A percentile compares a stretch with the other conserved stretches of the same genome.
Evolutionary conservation across 2,888 invertebrate genomes (phyloP).

Genomic region (Mechanitis messenoides): DNA sequence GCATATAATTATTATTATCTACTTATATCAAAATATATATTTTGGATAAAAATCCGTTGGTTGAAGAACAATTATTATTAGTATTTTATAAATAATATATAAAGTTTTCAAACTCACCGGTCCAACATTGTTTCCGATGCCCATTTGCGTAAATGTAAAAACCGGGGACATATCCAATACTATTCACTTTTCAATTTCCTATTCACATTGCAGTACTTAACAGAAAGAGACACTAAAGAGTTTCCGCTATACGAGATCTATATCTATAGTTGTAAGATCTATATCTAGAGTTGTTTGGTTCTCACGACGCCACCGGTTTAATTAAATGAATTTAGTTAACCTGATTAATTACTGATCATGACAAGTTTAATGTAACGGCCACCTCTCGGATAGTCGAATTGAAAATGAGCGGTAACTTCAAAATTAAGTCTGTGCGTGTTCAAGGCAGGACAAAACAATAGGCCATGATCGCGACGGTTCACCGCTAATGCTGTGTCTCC

Average conservation of each 20-base stretch:
- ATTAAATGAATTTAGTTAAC: conserved; percentile 61
- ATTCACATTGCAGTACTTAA: conserved; percentile 29
- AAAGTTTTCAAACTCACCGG: conserved; percentile 17
- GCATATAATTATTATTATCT: too few relatives aligned
- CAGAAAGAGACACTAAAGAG: conserved; percentile 56
- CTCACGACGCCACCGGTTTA: conserved; percentile 57
- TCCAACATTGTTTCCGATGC: conserved; percentile 16
- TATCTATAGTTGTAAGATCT: conserved; percentile 70
- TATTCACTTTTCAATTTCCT: conserved; percentile 7
- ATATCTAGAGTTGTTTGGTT: conserved; percentile 66
- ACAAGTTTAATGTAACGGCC: conserved; percentile 31
- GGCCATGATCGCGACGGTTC: conserved; percentile 56
- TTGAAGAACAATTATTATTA: too few relatives aligned
- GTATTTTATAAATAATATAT: too few relatives aligned
- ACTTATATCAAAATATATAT: too few relatives aligned
- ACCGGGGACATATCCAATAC: conserved; percentile 22
- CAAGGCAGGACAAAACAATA: conserved; percentile 63
- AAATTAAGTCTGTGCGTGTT: conserved; percentile 62
- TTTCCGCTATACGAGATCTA: conserved; percentile 59
- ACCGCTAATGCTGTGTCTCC: background rate
- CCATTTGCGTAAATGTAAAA: conserved; percentile 20
- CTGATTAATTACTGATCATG: conserved; percentile 34
- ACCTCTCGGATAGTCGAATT: conserved; percentile 45
- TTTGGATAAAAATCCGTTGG: too few relatives aligned
- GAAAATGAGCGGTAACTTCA: conserved; percentile 50